Conservation (phyloP, 1,140 invertebrate species). For the Planococcus citri region DNA sequence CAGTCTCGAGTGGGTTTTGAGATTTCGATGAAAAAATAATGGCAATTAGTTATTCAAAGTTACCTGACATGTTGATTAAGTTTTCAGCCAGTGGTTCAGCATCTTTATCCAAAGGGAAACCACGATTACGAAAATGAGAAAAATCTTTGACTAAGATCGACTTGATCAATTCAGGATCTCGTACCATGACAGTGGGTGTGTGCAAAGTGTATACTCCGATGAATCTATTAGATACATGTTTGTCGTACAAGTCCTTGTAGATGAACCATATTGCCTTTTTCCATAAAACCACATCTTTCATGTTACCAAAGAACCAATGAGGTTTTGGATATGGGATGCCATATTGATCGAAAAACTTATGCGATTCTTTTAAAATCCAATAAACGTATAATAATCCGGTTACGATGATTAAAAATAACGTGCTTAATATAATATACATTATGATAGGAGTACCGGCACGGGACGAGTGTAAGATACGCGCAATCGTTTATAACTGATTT, state of each 20-base stretch:
- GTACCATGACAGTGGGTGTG: constrained; percentile 32
- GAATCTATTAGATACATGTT: neutral
- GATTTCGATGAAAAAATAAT: too few relatives aligned
- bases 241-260: neutral
- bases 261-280: neutral
- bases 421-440: too few relatives aligned
- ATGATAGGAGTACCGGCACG: too few relatives aligned
- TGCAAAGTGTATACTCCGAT: constrained; percentile 21
- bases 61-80: neutral
- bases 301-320: neutral
- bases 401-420: too few relatives aligned
- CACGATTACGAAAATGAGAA: constrained; percentile 34
- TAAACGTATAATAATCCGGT: neutral
- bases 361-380: neutral
- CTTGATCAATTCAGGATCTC: constrained; percentile 37
- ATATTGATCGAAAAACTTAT: neutral
- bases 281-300: neutral
- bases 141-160: constrained; percentile 41
- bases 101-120: constrained; percentile 4
- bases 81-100: constrained; percentile 31
- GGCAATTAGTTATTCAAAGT: too few relatives aligned
- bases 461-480: too few relatives aligned
- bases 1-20: too few relatives aligned
- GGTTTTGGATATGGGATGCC: neutral
- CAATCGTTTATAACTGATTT: too few relatives aligned